These are phyloP conservation scores for Drosophila ambigua DNA, from an alignment of 1,140 invertebrate species.

Conservation along the genomic window DNA sequence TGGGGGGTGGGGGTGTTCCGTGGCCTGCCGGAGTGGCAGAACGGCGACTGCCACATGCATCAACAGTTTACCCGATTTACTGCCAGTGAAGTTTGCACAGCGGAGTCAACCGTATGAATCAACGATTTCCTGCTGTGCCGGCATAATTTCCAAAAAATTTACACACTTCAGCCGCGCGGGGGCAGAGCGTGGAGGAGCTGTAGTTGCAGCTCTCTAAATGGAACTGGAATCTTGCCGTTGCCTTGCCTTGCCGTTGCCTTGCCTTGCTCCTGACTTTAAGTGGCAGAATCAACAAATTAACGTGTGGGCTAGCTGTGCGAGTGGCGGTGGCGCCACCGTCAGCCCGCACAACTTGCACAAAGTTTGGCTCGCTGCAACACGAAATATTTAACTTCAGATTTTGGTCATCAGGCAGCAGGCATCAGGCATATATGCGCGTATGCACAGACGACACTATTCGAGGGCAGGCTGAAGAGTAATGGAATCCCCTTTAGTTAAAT, in stretches of 20 bases:
- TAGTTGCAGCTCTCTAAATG: conserved; percentile 1
- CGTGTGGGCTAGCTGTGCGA: conserved; percentile 25
- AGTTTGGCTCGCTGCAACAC: conserved; percentile 60
- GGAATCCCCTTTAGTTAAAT: no score
- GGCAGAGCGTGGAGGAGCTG: conserved; percentile 6
- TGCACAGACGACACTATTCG: conserved; percentile 5
- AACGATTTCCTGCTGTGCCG: conserved; percentile 75
- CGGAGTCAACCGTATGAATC: conserved; percentile 80
- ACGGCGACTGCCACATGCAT: conserved; percentile 52
- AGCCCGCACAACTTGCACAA: conserved; percentile 53
- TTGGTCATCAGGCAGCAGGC: conserved; percentile 36
- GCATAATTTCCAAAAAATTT: conserved; percentile 74
- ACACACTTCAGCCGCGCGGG: conserved; percentile 24
- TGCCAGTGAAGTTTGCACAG: conserved; percentile 73
- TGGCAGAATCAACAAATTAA: conserved; percentile 79
- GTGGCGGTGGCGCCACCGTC: conserved; percentile 27
- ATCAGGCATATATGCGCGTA: conserved; percentile 28
- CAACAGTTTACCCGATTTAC: conserved; percentile 82
- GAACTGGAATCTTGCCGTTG: conserved; percentile 7
- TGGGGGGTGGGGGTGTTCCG: conserved; percentile 42
- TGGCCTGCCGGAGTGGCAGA: conserved; percentile 1
- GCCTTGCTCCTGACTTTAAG: conserved; percentile 49
- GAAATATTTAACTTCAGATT: conserved; percentile 78
- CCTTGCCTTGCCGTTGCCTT: neutral
- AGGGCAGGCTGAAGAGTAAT: no score